Conservation (phyloP, 1,140 invertebrate genomes). For the Batillaria attramentaria region DNA sequence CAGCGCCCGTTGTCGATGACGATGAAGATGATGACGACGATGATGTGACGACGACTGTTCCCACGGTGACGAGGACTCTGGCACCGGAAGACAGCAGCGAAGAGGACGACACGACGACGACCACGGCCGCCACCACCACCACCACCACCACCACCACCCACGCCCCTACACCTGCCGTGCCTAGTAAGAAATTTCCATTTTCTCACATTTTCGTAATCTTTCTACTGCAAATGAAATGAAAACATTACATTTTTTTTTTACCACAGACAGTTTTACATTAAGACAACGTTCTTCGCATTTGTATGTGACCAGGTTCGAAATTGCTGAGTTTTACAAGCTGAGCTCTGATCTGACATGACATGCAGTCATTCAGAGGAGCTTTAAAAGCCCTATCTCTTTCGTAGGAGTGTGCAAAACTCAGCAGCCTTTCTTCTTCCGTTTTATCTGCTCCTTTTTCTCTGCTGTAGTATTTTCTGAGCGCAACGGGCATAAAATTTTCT, state of each 20-base stretch:
- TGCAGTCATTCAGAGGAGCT: conserved; percentile 6
- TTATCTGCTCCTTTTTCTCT: no score
- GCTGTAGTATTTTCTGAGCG: no score
- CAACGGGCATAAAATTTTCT: no score
- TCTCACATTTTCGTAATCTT: neutral
- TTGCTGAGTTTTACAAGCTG: no score
- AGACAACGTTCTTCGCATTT: no score
- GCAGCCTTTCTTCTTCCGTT: no score
- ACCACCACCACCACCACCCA: neutral
- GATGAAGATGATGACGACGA: conserved; percentile 10
- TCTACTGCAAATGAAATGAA: no score
- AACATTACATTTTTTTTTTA: no score
- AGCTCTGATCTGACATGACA: no score
- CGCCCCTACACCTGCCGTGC: neutral
- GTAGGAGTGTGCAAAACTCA: no score
- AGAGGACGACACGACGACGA: neutral
- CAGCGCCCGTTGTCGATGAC: neutral
- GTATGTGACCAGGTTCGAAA: no score
- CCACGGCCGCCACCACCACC: neutral
- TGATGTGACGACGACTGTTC: neutral
- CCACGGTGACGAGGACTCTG: neutral
- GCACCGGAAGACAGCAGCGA: conserved; percentile 5
- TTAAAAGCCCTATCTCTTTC: no score
- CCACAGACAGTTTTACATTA: neutral
- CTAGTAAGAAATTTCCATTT: neutral